Evolutionary conservation across 2,888 invertebrate genomes (phyloP), one percentile per base, ranked within the genome.

Genomic region (Ichneumoninae sp.): DNA sequence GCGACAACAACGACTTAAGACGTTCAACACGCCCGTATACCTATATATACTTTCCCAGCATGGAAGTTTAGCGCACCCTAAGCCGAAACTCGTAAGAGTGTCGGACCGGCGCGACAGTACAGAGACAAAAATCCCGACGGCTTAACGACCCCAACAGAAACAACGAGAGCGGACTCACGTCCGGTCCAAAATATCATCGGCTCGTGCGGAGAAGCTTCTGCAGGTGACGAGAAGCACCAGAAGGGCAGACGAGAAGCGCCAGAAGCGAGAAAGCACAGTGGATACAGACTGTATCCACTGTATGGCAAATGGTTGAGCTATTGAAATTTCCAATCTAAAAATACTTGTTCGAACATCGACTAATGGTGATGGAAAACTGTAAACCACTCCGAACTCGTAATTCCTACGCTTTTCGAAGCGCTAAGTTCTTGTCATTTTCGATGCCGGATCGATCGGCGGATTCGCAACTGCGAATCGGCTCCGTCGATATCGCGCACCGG

Each of bases 81-180:
- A 30, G 13, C 16, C 66, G 50, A 54, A 68, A 57, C 63, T 33
- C 26, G 1, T 36, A 63, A 16, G 54, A 54, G 22, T 54, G 79
- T 71, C 79, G 71, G 86, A 85, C 81, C 71, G 86, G 78, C 79
- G 57, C 81, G 71, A 63, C 63, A 19, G 7, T 19, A 30, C 74
- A 30, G 71, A 77, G 86, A 88, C 85, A 26, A 87, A 86, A 88
- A 87, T 87, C 85, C 85, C 83, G 89, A 86, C 88, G 81, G 88
- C 88, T 90, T 90, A 89, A 90, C 88, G 89, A 90, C 90, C 88
- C 86, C 86, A 88, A 87, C 84, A 87, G 84, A 85, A 90, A 87
- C 86, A 90, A 80, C 86, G 83, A 84, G 86, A 86, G 63, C n/a
- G 33, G 71, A 63, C 22, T 66, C 70, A 85, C 85, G 85, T 87